A percentile compares a stretch with the other conserved stretches of the same genome.
Evolutionary conservation across 1,140 invertebrate genomes (phyloP).

Genomic region (Tenebrio molitor): DNA sequence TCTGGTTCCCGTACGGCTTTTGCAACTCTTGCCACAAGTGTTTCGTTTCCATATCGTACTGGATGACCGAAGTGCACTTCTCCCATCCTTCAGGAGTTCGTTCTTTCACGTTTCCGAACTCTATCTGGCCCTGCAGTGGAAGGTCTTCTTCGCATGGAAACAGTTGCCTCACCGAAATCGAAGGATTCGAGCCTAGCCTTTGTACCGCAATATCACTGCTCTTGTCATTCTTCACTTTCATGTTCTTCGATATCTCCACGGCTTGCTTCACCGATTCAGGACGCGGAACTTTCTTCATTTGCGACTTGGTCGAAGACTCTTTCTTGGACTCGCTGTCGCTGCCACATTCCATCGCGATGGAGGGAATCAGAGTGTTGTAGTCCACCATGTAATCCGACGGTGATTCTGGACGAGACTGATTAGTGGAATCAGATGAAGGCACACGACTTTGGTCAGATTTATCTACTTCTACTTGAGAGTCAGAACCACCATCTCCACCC

Average conservation of each 20-base stretch:
- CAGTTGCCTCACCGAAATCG: constrained; percentile 82
- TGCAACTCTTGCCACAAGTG: constrained; percentile 84
- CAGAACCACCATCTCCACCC: constrained; percentile 55
- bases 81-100: constrained; percentile 84
- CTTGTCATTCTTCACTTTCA: constrained; percentile 55
- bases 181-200: constrained; percentile 79
- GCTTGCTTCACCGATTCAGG: constrained; percentile 59
- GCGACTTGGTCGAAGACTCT: constrained; percentile 43
- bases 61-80: constrained; percentile 81
- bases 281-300: constrained; percentile 50
- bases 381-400: constrained; percentile 62
- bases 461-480: constrained; percentile 63
- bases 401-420: constrained; percentile 59
- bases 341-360: constrained; percentile 63
- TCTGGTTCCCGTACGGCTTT: constrained; percentile 87
- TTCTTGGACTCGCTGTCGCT: constrained; percentile 61
- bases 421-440: constrained; percentile 56
- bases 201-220: constrained; percentile 61
- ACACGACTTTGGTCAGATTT: constrained; percentile 52
- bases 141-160: constrained; percentile 86
- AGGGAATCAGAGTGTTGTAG: constrained; percentile 65
- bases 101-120: constrained; percentile 76
- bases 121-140: constrained; percentile 80
- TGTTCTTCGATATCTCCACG: constrained; percentile 60
- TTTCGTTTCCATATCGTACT: constrained; percentile 86